phyloP scores from a whole-genome alignment of 2,797 vertebrate genomes.

The Falco concolor region DNA sequence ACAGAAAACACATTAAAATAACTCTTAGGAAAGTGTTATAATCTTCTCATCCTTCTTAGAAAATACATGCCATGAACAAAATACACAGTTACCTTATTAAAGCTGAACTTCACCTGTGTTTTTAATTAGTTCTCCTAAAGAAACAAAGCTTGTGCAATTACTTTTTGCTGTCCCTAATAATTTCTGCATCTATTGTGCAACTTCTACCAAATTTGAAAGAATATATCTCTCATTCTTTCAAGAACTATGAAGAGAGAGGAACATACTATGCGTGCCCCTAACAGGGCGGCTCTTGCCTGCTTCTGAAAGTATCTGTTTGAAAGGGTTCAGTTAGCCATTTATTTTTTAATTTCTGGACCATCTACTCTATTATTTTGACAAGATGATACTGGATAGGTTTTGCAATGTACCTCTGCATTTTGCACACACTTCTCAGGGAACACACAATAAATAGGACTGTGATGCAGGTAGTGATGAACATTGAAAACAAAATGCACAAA shows the following conservation, averaged over 20 bases:
- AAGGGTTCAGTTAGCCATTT: background rate
- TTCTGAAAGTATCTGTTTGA: background rate
- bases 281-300: background rate
- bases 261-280: background rate
- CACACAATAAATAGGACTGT: background rate
- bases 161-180: background rate
- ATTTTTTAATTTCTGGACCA: background rate
- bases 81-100: background rate
- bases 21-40: background rate
- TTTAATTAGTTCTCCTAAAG: background rate
- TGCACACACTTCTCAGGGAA: background rate
- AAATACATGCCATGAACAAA: background rate
- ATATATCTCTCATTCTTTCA: background rate
- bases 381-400: background rate
- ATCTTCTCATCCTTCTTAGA: background rate
- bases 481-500: rapidly evolving
- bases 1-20: background rate
- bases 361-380: background rate
- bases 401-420: background rate
- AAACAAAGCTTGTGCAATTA: background rate
- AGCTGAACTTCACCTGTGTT: background rate
- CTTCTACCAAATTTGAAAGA: background rate
- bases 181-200: background rate
- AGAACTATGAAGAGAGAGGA: background rate
- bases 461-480: background rate